Base-by-base conservation (phyloP, 2,113 vertebrate species). In the Kryptolebias marmoratus region DNA sequence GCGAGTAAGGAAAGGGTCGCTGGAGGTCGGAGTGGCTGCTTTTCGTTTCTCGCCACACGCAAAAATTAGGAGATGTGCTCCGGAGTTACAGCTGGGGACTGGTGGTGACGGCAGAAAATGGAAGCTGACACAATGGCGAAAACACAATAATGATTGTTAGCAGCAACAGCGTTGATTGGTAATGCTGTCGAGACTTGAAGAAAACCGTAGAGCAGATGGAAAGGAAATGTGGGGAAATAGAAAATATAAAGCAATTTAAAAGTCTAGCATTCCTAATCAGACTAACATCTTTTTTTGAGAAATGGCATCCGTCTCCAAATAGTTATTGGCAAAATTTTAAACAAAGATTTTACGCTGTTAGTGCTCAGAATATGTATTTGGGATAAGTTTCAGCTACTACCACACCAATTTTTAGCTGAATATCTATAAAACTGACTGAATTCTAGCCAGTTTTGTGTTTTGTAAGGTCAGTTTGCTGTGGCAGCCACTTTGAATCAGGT, bases 1-100 rank as follows among this genome's bases (percentile, higher is more conserved):
- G 87, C 90, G 92, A 58, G 83, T 95, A 93, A 94, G 85, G 88
- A 94, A 13, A 92, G 94, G 95, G 94, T 95, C 94, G 94, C 94
- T 89, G 85, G 93, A 95, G 95, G 94, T 96, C 93, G 92, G 88
- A 63, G 55, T 68, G 85, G 80, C 80, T 94, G 91, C 94, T 92
- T 95, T 93, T 87, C 80, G 88, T 92, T 84, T 91, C 75, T 79
- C 42, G 48, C 73, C 65, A 18, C 32, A 79, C 65, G 73, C 49
- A 44, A 73, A 73, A 80, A 81, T 75, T 62, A 59, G 70, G 64
- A 74, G 64, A 83, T 68, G 56, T 8, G 62, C 14, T 47, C 59
- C 22, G 62, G 73, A 83, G 87, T 84, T 56, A 75, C 16, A 13
- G 30, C 63, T 67, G 65, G 44, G 60, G 57, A 65, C 18, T 13